These are phyloP conservation scores for Philopotamus ludificatus DNA, from an alignment of 1,140 invertebrate genomes.

Conservation along the genomic window DNA sequence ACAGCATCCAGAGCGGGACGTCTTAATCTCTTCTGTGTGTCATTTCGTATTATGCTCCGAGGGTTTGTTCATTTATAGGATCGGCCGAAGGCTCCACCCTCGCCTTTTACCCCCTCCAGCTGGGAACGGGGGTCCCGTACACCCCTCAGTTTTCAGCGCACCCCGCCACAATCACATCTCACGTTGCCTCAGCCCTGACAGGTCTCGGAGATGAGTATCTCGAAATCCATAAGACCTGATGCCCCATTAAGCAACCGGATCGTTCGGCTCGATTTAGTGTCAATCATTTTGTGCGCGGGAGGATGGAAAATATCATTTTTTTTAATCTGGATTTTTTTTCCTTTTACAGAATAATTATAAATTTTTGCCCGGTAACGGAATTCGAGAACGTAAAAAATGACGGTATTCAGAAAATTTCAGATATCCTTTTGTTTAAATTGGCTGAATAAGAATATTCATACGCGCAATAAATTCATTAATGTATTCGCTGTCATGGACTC, in stretches of 20 bases:
- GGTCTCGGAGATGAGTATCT: not conserved
- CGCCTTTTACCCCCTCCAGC: not conserved
- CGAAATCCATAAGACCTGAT: not conserved
- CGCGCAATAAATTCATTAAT: too few species aligned
- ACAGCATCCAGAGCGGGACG: not conserved
- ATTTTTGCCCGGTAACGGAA: too few species aligned
- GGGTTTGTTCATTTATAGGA: not conserved
- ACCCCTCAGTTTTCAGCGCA: not conserved
- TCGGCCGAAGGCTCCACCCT: not conserved
- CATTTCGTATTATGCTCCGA: not conserved
- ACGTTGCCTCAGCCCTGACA: not conserved
- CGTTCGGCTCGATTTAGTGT: not conserved
- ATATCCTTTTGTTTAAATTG: too few species aligned
- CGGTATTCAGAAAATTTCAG: too few species aligned
- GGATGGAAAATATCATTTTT: too few species aligned
- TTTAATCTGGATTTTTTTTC: too few species aligned
- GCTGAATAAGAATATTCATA: too few species aligned
- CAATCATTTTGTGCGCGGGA: too few species aligned
- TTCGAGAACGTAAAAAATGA: too few species aligned
- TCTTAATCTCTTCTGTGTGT: slow-evolving; percentile 6
- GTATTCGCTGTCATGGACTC: too few species aligned
- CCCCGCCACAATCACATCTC: not conserved
- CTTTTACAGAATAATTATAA: too few species aligned
- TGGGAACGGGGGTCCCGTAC: too few species aligned
- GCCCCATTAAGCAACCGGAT: not conserved